Percentiles rank a stretch among this genome's conserved stretches.
Evolutionary conservation across 2,888 invertebrate genomes (phyloP).

Genomic region (Tipula lateralis): DNA sequence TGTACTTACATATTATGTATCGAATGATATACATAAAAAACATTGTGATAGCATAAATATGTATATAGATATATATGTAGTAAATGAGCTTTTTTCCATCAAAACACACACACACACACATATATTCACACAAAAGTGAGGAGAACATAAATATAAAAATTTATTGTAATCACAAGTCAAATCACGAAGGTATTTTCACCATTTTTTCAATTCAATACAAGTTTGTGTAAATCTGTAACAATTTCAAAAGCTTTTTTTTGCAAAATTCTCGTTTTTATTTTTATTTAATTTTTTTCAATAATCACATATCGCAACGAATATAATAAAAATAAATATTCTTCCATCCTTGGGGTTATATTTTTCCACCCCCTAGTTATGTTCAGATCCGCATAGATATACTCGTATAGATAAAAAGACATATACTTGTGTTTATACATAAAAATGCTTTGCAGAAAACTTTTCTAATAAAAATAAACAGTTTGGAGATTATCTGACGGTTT

Average conservation of each 20-base stretch:
- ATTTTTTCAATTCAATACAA: constrained; percentile 20
- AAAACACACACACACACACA: no score
- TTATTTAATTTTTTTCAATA: background rate
- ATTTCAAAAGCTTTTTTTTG: background rate
- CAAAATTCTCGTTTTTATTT: background rate
- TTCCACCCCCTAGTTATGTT: background rate
- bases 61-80: background rate
- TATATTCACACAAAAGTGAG: background rate
- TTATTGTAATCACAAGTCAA: background rate
- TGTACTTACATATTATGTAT: background rate
- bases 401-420: background rate
- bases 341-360: background rate
- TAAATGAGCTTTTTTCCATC: background rate
- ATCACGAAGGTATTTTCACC: background rate
- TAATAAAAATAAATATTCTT: background rate
- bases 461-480: background rate
- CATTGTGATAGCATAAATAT: background rate
- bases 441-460: background rate
- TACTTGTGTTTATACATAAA: background rate
- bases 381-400: background rate
- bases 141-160: background rate
- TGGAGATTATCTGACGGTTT: background rate
- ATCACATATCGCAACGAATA: background rate
- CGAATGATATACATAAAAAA: background rate
- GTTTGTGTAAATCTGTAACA: background rate